Percentiles rank a stretch among this genome's conserved stretches.
Evolutionary conservation across 37 sponge, comb jelly and placozoan genomes (phyloP).

Genomic region (Tethya wilhelma): DNA sequence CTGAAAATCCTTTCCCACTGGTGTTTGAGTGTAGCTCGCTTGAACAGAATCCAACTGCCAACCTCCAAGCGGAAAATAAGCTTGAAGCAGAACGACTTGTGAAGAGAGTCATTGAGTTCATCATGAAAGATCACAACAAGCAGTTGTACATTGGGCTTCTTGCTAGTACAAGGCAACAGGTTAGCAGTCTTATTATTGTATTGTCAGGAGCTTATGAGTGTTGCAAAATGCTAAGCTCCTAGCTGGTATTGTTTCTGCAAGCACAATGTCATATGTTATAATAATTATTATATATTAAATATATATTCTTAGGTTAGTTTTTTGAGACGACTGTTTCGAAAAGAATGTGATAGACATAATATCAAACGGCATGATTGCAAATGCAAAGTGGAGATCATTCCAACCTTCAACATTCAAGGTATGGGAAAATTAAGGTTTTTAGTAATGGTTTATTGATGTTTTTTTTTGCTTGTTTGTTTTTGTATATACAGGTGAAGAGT

Average conservation of each 20-base stretch:
- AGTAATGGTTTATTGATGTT: not conserved
- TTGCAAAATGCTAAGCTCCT: no score
- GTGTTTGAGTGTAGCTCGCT: conserved; percentile 41
- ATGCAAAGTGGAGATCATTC: conserved; percentile 2
- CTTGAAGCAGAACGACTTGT: conserved; percentile 25
- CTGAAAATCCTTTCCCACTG: conserved; percentile 25
- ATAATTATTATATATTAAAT: not conserved
- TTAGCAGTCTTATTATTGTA: conserved; percentile 21
- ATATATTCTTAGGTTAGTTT: not conserved
- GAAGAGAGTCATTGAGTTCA: conserved; percentile 13
- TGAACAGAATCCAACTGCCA: not conserved
- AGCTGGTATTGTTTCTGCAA: no score
- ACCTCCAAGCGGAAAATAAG: not conserved
- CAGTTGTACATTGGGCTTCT: conserved; percentile 29
- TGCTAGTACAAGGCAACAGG: conserved; percentile 50
- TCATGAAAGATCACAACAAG: not conserved
- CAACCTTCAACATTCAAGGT: conserved; percentile 34
- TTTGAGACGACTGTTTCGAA: not conserved
- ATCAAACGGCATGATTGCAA: not conserved
- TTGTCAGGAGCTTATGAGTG: no score
- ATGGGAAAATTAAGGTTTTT: not conserved
- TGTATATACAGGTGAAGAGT: conserved; percentile 42
- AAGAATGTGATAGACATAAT: not conserved
- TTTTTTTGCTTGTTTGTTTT: not conserved
- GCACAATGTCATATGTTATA: no score